Evolutionary conservation across 2,888 invertebrate genomes (phyloP), one percentile per base, ranked within the genome.

Genomic region (Sericinus montela): DNA sequence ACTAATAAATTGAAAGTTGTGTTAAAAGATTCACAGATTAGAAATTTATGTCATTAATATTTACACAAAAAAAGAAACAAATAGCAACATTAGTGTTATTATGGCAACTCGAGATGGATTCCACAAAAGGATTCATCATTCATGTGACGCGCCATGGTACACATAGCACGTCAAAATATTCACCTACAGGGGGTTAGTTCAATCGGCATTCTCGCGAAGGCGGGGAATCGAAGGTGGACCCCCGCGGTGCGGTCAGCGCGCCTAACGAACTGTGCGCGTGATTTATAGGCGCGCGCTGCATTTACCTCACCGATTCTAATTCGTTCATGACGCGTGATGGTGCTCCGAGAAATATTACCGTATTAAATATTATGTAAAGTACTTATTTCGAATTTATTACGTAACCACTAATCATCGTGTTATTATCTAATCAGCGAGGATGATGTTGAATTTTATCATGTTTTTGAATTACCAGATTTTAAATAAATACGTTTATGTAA

Each of bases 191-290:
- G 78, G 81, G 80, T 74, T 81, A 64, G 67, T 65, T 77, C 66
- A 78, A 78, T 76, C 67, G 77, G 62, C 67, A 78, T 72, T 76
- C 70, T 82, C 82, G 82, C 74, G 78, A 67, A 72, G 68, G 60
- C 74, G 67, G 77, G n/a, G 85, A 75, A 74, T 76, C 80, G 82
- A 81, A 83, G 72, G 69, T 62, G 79, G 79, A 78, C 75, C 84
- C 87, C 87, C 64, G 83, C 60, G 58, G 87, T 51, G 85, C 63
- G 62, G 72, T 63, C 76, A 77, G 75, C 77, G 75, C 69, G 72
- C 80, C 79, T 87, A 87, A 87, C 87, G 86, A 87, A 87, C 82
- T 80, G 73, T 77, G 72, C 67, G 71, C 56, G 75, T 83, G 81
- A 83, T 83, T 81, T 83, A 83, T 82, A 63, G 62, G 69, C 64